These are phyloP conservation scores for Lycocerus yunnanus DNA, from an alignment of 2,888 invertebrate genomes.

Conservation along the genomic window DNA sequence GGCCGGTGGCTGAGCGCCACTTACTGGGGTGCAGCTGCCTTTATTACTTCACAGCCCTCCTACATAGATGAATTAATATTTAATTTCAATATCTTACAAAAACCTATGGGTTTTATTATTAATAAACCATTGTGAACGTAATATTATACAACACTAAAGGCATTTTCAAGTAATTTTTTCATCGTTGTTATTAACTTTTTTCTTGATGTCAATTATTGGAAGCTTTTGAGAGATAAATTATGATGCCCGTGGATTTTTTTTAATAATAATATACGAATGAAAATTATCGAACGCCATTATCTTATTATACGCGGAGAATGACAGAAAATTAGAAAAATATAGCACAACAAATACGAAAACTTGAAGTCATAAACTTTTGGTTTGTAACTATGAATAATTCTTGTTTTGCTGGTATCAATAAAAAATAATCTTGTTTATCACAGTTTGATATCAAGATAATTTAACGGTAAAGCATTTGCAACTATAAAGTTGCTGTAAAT, in stretches of 20 bases:
- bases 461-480: conserved; percentile 26
- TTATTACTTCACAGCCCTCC: conserved; percentile 28
- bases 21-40: conserved; percentile 31
- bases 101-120: background rate
- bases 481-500: conserved; percentile 15
- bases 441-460: conserved; percentile 27
- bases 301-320: background rate
- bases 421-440: conserved; percentile 27
- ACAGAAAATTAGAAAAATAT: conserved; percentile 2
- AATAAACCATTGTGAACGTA: background rate
- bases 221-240: background rate
- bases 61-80: conserved; percentile 27
- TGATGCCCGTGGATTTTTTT: background rate
- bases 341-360: conserved; percentile 13
- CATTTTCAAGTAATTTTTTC: conserved; percentile 9
- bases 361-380: conserved; percentile 11
- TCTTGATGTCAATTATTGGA: background rate
- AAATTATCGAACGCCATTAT: too few species aligned
- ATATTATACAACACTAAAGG: conserved; percentile 4
- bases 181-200: background rate
- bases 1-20: conserved; percentile 31
- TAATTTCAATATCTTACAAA: conserved; percentile 18
- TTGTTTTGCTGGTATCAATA: conserved; percentile 16
- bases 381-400: conserved; percentile 20
- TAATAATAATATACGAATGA: background rate